A percentile compares a stretch with the other conserved stretches of the same genome.
phyloP scores from a whole-genome alignment of 2,113 vertebrate species.

The Okapia johnstoni region DNA sequence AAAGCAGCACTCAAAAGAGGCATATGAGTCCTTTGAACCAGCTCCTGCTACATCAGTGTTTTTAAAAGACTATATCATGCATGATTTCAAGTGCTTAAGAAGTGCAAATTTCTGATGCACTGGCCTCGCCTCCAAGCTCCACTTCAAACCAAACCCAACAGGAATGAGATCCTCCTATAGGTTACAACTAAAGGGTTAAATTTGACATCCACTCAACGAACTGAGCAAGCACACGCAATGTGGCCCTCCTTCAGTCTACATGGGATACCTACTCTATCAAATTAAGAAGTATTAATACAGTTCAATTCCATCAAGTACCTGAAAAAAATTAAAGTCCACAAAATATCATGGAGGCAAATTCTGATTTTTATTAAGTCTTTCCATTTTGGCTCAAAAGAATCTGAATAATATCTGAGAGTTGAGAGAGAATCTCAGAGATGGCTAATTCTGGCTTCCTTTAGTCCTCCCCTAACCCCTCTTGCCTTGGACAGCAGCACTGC shows the following conservation, averaged over 20 bases:
- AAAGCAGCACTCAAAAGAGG: not conserved
- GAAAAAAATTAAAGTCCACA: not conserved
- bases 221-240: fast-evolving
- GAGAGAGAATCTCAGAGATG: not conserved
- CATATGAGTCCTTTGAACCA: not conserved
- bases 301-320: not conserved
- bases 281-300: not conserved
- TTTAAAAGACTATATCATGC: not conserved
- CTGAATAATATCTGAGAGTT: not conserved
- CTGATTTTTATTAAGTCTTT: not conserved
- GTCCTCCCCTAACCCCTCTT: not conserved
- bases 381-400: not conserved
- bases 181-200: not conserved
- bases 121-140: not conserved
- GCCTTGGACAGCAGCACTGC: not conserved
- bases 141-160: not conserved
- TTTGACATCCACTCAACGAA: not conserved
- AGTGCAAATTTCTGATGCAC: not conserved
- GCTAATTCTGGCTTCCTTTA: not conserved
- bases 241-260: not conserved
- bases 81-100: not conserved
- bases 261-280: not conserved
- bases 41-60: not conserved
- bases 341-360: not conserved
- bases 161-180: not conserved